These are phyloP conservation scores for Oryzias dopingdopingensis DNA, from an alignment of 2,797 vertebrate genomes.

Conservation along the genomic window DNA sequence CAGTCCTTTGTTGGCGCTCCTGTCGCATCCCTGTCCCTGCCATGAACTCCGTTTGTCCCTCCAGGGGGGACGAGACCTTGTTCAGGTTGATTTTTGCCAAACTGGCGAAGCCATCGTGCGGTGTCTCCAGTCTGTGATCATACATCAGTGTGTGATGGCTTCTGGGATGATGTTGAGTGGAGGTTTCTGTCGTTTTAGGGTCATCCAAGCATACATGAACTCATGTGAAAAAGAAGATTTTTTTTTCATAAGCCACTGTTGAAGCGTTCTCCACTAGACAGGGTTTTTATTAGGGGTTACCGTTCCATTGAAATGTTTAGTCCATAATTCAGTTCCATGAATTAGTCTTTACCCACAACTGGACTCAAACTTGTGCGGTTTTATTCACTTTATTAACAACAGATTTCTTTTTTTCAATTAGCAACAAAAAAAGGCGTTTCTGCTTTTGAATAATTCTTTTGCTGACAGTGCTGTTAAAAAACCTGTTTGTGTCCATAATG, in stretches of 20 bases:
- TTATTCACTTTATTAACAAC: no score
- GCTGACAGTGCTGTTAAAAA: no score
- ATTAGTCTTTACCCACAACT: slow-evolving; percentile 4
- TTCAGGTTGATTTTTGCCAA: slow-evolving; percentile 51
- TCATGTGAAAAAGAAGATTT: not conserved
- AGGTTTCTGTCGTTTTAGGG: slow-evolving; percentile 52
- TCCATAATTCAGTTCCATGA: slow-evolving; percentile 1
- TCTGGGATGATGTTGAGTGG: slow-evolving; percentile 59
- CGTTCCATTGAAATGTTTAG: slow-evolving; percentile 11
- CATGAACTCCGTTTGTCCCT: slow-evolving; percentile 47
- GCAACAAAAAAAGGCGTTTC: no score
- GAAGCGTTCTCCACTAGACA: slow-evolving; percentile 13
- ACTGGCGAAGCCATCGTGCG: slow-evolving; percentile 37
- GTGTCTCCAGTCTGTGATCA: slow-evolving; percentile 36
- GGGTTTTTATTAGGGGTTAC: slow-evolving; percentile 7
- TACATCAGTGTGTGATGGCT: slow-evolving; percentile 35
- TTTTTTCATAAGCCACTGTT: slow-evolving; percentile 12
- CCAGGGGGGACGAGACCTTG: slow-evolving; percentile 56
- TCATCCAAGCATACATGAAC: slow-evolving; percentile 15
- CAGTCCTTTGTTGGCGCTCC: slow-evolving; percentile 8
- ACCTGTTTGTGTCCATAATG: no score
- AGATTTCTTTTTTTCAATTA: no score
- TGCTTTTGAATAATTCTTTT: no score
- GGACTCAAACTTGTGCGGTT: no score
- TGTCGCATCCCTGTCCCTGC: slow-evolving; percentile 34